Conservation (phyloP, 2,113 vertebrate species). For the Grammomys dolichurus region DNA sequence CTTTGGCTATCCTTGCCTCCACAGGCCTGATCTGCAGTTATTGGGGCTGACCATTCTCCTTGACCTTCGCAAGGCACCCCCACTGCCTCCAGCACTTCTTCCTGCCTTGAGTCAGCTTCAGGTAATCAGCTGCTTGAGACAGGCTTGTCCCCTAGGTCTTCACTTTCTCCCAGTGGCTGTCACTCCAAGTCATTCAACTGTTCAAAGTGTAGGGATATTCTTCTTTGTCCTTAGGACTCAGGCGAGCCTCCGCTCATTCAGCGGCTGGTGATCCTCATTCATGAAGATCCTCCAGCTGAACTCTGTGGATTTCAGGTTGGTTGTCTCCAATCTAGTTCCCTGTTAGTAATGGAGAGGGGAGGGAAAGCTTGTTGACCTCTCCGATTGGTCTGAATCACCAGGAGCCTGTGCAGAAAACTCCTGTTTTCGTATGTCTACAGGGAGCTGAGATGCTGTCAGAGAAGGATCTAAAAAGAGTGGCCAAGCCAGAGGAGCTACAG, state of each 20-base stretch:
- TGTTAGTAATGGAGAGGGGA: neutral
- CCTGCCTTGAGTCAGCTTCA: slow-evolving; percentile 81
- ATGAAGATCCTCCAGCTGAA: slow-evolving; percentile 53
- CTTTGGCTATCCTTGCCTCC: slow-evolving; percentile 44
- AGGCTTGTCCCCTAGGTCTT: neutral
- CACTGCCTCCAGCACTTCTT: slow-evolving; percentile 84
- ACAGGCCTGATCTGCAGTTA: slow-evolving; percentile 89
- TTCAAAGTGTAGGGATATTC: neutral
- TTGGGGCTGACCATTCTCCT: slow-evolving; percentile 90
- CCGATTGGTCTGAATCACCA: neutral
- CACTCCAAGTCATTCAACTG: neutral
- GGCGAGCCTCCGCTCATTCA: slow-evolving; percentile 73
- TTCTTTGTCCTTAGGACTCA: slow-evolving; percentile 58
- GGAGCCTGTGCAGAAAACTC: slow-evolving; percentile 1
- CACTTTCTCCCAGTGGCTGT: neutral
- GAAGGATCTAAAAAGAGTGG: slow-evolving; percentile 89
- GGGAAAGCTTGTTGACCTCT: neutral
- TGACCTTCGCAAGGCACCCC: slow-evolving; percentile 86
- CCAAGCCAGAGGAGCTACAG: slow-evolving; percentile 90
- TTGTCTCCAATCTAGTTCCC: neutral
- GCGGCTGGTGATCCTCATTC: slow-evolving; percentile 73
- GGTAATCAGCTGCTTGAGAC: slow-evolving; percentile 69
- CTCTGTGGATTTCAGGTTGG: slow-evolving; percentile 77
- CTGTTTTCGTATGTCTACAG: slow-evolving; percentile 75
- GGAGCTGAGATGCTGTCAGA: slow-evolving; percentile 86